Evolutionary conservation across 2,113 vertebrate species (phyloP), one percentile per base, ranked within the genome.

Genomic region (Chaetorhynchus papuensis): DNA sequence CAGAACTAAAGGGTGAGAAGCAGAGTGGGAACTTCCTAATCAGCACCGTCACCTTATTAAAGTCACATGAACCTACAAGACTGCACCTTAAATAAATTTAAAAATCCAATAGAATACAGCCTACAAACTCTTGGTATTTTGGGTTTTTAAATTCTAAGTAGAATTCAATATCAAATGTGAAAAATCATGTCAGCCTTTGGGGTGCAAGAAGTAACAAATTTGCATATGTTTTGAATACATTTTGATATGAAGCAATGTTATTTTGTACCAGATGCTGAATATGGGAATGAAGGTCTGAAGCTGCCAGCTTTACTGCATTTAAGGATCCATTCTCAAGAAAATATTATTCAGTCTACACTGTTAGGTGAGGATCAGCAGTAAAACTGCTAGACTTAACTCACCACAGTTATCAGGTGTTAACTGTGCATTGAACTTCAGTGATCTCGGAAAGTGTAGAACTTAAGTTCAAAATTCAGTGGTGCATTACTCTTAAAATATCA

Each of bases 61-160:
- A 63, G 47, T 71, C 65, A 70, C 19, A 70, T 4, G 10, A 81
- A 53, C 7, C 37, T 23, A 44, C 13, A 71, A 75, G 13, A 17
- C 20, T n/a, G 24, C 27, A 57, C 7, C 66, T 13, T 11, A 61
- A 65, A 68, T 41, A 52, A 11, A 45, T 37, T 11, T 0, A 8
- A 60, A 60, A 50, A 24, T 6, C 21, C 15, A 82, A 30, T 1
- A 65, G 39, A 87, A 78, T 33, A 56, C 11, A 87, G 24, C 28
- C 35, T 64, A 83, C 33, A 70, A 52, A 65, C 10, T 21, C 9
- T 26, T 18, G 8, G 8, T 5, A 20, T 37, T 45, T 56, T 9
- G 19, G 0, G 1, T 13, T 26, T 59, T 61, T 33, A 26, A 1
- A 35, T 24, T 53, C 15, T 57, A 61, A 1, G 3, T 12, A 75